A percentile compares a stretch with the other conserved stretches of the same genome.
Evolutionary conservation across 2,888 invertebrate species (phyloP).

Genomic region (Apamea anceps): DNA sequence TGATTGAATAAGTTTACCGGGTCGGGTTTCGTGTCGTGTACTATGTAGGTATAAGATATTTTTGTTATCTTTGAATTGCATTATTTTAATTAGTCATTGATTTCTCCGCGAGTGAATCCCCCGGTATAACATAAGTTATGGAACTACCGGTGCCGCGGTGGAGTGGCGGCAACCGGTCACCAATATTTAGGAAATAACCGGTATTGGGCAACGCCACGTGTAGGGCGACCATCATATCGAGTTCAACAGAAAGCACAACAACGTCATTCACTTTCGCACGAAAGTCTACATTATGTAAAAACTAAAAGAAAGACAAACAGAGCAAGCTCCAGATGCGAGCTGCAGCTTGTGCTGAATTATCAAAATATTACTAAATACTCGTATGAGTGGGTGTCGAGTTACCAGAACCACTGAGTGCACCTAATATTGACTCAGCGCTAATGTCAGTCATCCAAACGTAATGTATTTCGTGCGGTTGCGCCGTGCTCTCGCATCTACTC

Average conservation of each 20-base stretch:
- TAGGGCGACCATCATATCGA: slow-evolving; percentile 33
- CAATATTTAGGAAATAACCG: slow-evolving; percentile 58
- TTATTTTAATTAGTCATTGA: neutral
- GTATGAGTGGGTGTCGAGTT: neutral
- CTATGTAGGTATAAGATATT: neutral
- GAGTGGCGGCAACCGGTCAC: slow-evolving; percentile 20
- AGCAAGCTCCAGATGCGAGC: too few species aligned
- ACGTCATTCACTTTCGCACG: too few species aligned
- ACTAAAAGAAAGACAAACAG: neutral
- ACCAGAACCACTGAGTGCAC: neutral
- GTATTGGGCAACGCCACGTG: slow-evolving; percentile 44
- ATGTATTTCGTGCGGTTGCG: slow-evolving; percentile 31
- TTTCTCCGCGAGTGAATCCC: slow-evolving; percentile 12
- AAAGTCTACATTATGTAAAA: neutral
- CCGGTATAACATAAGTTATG: slow-evolving; percentile 40
- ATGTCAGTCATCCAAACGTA: neutral
- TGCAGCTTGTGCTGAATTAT: neutral
- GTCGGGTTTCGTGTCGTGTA: too few species aligned
- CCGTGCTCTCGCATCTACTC: neutral
- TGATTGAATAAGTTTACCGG: too few species aligned
- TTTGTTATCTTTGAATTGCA: neutral
- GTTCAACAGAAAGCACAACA: neutral
- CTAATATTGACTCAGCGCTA: neutral
- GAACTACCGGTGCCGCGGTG: slow-evolving; percentile 5
- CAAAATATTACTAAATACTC: neutral